Percentiles rank a stretch among this genome's conserved stretches.
phyloP scores from a whole-genome alignment of 92 coral and sea anemone species.

The Plumapathes pennacea region DNA sequence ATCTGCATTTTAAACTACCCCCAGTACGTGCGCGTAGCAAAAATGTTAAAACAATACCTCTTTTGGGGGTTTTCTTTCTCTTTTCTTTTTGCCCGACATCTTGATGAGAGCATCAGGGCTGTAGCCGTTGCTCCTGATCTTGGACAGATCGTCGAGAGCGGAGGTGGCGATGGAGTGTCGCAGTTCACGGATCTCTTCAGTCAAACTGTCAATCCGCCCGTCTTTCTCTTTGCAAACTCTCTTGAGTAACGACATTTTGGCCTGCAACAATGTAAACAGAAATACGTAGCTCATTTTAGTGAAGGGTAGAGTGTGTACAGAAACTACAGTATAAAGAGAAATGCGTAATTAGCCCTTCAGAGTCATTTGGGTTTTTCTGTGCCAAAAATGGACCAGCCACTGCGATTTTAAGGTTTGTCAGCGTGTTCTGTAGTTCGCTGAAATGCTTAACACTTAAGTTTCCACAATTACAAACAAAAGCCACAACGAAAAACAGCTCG shows the following conservation, averaged over 20 bases:
- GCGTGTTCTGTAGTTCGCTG: too few relatives aligned
- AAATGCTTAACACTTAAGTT: too few relatives aligned
- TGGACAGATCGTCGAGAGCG: conserved; percentile 87
- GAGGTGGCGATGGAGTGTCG: conserved; percentile 95
- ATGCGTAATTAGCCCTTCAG: background rate
- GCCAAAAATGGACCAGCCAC: too few relatives aligned
- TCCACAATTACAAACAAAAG: background rate
- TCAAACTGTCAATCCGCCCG: conserved; percentile 73
- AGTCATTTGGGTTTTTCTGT: too few relatives aligned
- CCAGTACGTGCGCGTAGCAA: too few relatives aligned
- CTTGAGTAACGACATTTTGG: conserved; percentile 79
- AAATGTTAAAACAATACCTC: too few relatives aligned
- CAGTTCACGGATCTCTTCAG: conserved; percentile 82
- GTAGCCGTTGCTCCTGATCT: conserved; percentile 75
- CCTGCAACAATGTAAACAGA: conserved; percentile 42
- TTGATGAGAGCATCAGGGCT: conserved; percentile 78
- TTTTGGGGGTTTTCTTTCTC: conserved; percentile 15
- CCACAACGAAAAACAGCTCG: too few relatives aligned
- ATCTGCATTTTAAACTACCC: too few relatives aligned
- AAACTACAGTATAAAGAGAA: background rate
- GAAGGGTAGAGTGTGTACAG: too few relatives aligned
- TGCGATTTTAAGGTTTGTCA: too few relatives aligned
- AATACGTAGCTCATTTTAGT: background rate
- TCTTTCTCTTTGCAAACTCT: conserved; percentile 97
- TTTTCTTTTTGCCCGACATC: conserved; percentile 55